These are phyloP conservation scores for Chondrilla cf. caribensis DNA, from an alignment of 37 sponge, comb jelly and placozoan species.

Conservation along the genomic window DNA sequence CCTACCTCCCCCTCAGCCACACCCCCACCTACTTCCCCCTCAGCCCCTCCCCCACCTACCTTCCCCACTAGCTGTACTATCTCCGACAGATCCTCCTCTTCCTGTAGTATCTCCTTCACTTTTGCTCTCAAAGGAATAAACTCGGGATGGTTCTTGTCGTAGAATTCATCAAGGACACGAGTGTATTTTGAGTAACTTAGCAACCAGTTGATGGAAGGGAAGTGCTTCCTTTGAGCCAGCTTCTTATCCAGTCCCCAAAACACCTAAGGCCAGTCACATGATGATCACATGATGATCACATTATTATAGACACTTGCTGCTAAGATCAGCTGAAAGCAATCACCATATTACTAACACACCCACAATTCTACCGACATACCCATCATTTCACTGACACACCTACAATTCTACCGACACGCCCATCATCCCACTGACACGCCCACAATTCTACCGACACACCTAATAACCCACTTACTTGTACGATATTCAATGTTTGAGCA, in stretches of 20 bases:
- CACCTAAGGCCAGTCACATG: slow-evolving; percentile 56
- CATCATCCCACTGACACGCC: no score
- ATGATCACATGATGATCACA: not conserved
- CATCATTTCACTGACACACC: no score
- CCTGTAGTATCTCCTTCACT: slow-evolving; percentile 94
- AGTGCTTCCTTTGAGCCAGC: slow-evolving; percentile 97
- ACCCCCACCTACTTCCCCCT: no score
- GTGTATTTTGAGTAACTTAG: slow-evolving; percentile 94
- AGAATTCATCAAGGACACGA: slow-evolving; percentile 91
- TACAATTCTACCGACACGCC: no score
- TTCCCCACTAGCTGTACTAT: slow-evolving; percentile 99
- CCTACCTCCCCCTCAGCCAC: no score
- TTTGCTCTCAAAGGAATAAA: slow-evolving; percentile 87
- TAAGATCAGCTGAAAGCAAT: not conserved
- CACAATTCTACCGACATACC: not conserved
- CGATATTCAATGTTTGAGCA: slow-evolving; percentile 95
- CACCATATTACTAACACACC: not conserved
- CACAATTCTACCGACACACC: no score
- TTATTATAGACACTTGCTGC: not conserved
- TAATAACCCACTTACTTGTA: slow-evolving; percentile 51
- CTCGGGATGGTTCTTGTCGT: slow-evolving; percentile 93
- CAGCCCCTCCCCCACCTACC: no score
- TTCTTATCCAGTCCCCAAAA: slow-evolving; percentile 99
- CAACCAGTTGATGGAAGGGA: slow-evolving; percentile 97
- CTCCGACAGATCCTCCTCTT: slow-evolving; percentile 97